Conservation (phyloP, 1,140 invertebrate species). For the Achroia grisella region DNA sequence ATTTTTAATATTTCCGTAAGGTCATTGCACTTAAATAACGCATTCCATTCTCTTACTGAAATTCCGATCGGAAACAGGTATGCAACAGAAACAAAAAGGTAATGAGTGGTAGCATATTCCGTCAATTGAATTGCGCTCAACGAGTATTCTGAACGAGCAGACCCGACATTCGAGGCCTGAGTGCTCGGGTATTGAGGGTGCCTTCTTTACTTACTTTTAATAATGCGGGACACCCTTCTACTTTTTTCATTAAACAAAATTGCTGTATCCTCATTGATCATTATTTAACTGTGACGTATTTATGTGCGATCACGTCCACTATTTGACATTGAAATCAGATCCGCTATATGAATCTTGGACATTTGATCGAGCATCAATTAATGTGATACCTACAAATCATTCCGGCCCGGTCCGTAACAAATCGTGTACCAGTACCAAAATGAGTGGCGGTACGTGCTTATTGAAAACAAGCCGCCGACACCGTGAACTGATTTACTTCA, state of each 20-base stretch:
- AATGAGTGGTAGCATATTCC: constrained; percentile 14
- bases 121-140: constrained; percentile 21
- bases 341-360: constrained; percentile 13
- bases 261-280: constrained; percentile 29
- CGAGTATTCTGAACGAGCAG: constrained; percentile 14
- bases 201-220: constrained; percentile 36
- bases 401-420: constrained; percentile 26
- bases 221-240: constrained; percentile 26
- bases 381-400: constrained; percentile 34
- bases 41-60: constrained; percentile 42
- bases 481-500: constrained; percentile 16
- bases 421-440: constrained; percentile 26
- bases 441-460: constrained; percentile 24
- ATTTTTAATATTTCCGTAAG: constrained; percentile 1
- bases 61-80: constrained; percentile 30
- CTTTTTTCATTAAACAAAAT: constrained; percentile 39
- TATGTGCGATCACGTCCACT: constrained; percentile 16
- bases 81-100: constrained; percentile 25
- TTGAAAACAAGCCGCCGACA: constrained; percentile 14
- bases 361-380: constrained; percentile 45
- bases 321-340: constrained; percentile 12
- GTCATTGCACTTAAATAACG: constrained; percentile 38
- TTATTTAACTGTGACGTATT: constrained; percentile 31
- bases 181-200: constrained; percentile 14
- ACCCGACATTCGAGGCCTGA: constrained; percentile 18